Evolutionary conservation across 2,797 vertebrate genomes (phyloP), one percentile per base, ranked within the genome.

Genomic region (Enteromius anoplus): DNA sequence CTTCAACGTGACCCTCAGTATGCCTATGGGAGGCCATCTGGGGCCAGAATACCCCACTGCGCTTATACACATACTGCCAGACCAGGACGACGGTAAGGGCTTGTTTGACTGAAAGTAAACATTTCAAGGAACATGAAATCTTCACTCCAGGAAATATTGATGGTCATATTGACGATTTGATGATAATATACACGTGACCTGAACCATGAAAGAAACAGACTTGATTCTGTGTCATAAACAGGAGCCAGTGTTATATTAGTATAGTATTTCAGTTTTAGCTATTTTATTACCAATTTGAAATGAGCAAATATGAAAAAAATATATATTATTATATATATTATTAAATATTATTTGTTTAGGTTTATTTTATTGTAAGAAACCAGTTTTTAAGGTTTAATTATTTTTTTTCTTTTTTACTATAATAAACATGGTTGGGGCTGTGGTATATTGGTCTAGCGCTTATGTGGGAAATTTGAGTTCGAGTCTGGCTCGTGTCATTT

Each of bases 11-110:
- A 93, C 95, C 5, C 92, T 99, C 87, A 97, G 96, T 37, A 91
- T 97, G 93, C 95, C 96, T 0, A 91, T 97, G 87, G 97, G 97
- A 0, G 98, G 98, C 6, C 95, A 93, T n/a, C 92, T 99, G n/a
- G 97, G 97, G 5, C 84, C 81, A 0, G 93, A 95, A 86, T 96
- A 96, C 90, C 91, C 93, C 47, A 93, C 91, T 29, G 82, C 94
- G 83, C 93, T 11, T 65, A 87, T 99, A 85, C 94, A 89, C 65
- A 97, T 99, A 88, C 62, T 96, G 34, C 93, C 95, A 1, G 96
- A 99, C 87, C 89, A 90, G 86, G 95, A 97, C 23, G 97, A 99
- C 0, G 96, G 98, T 99, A 93, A 95, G 94, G 26, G 65, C 23
- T 64, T 62, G 37, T 62, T 23, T 62, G 34, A 62, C 40, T 78